Evolutionary conservation across 1,140 invertebrate species (phyloP), one percentile per base, ranked within the genome.

Genomic region (Solen grandis): DNA sequence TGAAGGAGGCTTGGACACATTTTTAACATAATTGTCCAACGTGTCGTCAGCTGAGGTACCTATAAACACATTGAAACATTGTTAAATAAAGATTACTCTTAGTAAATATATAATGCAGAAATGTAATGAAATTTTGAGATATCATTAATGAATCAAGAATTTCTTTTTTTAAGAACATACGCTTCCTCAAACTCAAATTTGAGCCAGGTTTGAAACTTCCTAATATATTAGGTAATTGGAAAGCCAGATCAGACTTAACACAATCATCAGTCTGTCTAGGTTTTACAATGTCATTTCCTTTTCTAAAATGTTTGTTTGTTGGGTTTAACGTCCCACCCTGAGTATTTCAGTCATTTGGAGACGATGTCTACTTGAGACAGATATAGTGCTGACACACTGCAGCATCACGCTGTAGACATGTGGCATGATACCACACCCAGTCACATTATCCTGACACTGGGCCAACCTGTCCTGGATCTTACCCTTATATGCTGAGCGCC

Each of bases 31-130:
- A 35, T 83, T 83, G 22, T 79, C 84, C 46, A 86, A 85, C 72
- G 85, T 80, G 38, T 88, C 86, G 54, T 82, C 83, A 82, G 63
- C 88, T 87, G 78, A 85, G 82, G 76, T 82, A 14, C 52, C 85
- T 86, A 31, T 16, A 25, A 62, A 33, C 31, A 62, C 16, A 22
- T 25, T 54, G 52, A 54, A 54, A 19, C 27, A 54, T 8, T 2
- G 52, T 54, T 1, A 2, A 54, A 2, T 22, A 54, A 2, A 54
- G n/a, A 22, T 19, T 8, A 8, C 19, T 54, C 52, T 25, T 19
- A 62, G 27, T 16, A 25, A 62, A 33, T 62, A 62, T 19, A 25
- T 3, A 13, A 1, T 19, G 59, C 1, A 62, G 16, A 25, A 33
- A 16, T 62, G 31, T 22, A 62, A 22, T 22, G 55, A 59, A 22